Evolutionary conservation across 2,888 invertebrate species (phyloP).

Genomic region (Tetropium fuscum): DNA sequence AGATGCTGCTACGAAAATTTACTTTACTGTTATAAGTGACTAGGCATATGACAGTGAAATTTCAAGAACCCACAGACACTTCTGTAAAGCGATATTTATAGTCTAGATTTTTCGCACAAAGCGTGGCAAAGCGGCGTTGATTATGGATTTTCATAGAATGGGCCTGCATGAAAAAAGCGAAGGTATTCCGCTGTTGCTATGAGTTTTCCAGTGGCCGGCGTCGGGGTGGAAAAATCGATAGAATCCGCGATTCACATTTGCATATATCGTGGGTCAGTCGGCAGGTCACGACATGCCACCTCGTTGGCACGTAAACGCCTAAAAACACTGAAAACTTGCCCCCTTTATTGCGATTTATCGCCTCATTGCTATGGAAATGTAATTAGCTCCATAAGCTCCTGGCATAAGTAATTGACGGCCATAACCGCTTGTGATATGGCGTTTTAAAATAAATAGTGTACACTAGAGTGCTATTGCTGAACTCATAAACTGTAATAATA

Average conservation of each 20-base stretch:
- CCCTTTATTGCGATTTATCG: slow-evolving; percentile 58
- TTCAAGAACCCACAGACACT: no score
- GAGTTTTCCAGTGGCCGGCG: slow-evolving; percentile 27
- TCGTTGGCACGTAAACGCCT: slow-evolving; percentile 54
- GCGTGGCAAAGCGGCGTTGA: no score
- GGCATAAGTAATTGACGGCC: neutral
- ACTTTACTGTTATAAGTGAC: no score
- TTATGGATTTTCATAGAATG: neutral
- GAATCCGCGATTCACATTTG: slow-evolving; percentile 57
- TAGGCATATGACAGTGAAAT: no score
- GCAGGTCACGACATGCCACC: slow-evolving; percentile 58
- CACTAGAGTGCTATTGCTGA: no score
- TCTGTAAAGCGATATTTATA: no score
- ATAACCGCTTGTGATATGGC: slow-evolving; percentile 1
- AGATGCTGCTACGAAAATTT: no score
- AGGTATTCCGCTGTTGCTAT: slow-evolving; percentile 22
- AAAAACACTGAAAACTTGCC: slow-evolving; percentile 58
- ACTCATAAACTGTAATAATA: no score
- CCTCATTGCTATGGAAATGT: slow-evolving; percentile 59
- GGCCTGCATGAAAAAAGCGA: slow-evolving; percentile 7
- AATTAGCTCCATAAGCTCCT: slow-evolving; percentile 45
- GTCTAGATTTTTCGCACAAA: no score
- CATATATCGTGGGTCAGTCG: slow-evolving; percentile 59
- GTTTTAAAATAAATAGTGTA: neutral
- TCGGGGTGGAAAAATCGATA: slow-evolving; percentile 51